Evolutionary conservation across 1,140 invertebrate genomes (phyloP), one percentile per base, ranked within the genome.

Genomic region (Penaeus vannamei): DNA sequence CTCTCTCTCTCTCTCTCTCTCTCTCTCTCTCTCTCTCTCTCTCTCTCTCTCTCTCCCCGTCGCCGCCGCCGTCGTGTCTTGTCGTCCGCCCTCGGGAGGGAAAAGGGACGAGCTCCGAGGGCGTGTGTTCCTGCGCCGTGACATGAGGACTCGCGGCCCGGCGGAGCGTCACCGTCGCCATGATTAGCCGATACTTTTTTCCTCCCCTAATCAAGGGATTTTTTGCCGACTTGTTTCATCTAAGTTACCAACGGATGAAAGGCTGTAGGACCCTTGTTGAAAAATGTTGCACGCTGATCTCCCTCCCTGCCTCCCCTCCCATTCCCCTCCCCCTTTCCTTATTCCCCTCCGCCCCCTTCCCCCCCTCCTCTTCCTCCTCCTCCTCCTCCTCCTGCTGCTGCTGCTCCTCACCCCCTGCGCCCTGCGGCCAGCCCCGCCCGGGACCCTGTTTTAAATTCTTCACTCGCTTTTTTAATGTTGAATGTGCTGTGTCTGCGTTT

Each of bases 401-500:
- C 80, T 59, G 26, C 42, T 59, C 59, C 80, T 22, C 59, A 20
- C 29, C 53, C 22, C 29, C 46, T 59, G 22, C 59, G 19, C 80
- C 23, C 29, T 59, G 26, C 29, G n/a, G 23, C 59, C 82, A 62
- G 42, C 80, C 19, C 59, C 29, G n/a, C 82, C 36, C 23, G n/a
- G n/a, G 17, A 22, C 46, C 60, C 32, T 64, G n/a, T 61, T 64
- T 46, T 36, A 29, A 17, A 23, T 61, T 46, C 60, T 64, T 32
- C 79, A 12, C 36, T 23, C 10, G 62, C 53, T 42, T 53, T 29
- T 60, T 32, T 59, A 17, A 59, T 85, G 84, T 76, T 85, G 84
- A 76, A 59, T 85, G 84, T 77, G 79, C 79, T 81, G 60, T 81
- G 60, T 81, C 60, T 81, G 79, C 46, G 36, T 81, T 81, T 81